Base-by-base conservation (phyloP, 2,888 invertebrate genomes). In the Philereme transversata region DNA sequence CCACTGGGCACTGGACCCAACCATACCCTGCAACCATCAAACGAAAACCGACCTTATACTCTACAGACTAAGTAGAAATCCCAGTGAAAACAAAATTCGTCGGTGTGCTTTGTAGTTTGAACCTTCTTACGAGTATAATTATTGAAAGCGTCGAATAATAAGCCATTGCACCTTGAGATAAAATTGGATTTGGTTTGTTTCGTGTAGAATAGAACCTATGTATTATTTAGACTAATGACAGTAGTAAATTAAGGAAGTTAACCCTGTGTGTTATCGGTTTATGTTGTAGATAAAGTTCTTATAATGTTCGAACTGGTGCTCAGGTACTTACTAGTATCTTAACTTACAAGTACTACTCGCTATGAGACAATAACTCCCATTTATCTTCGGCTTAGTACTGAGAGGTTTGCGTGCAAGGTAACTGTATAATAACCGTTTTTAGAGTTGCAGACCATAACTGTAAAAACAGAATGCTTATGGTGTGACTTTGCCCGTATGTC, bases 171-270 rank as follows among this genome's bases (percentile, higher is more conserved):
- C 4, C 3, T 46, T 1, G 34, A 0, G 9, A 47, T 43, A 63
- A 47, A 46, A 62, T 36, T 50, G 11, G 8, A 1, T 61, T 67
- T 61, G n/a, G 4, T 43, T 35, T 51, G 41, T 36, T 35, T 9
- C 0, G 6, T 5, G 41, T 44, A 46, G 5, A 60, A 48, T 58
- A 50, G 60, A 55, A 67, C 58, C 51, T 61, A 54, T 65, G 65
- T 71, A 71, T 69, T 69, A 73, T 74, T 74, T 71, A 69, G 69
- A 71, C 67, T 75, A 77, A 76, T 78, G 75, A 78, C 70, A 57
- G 65, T 58, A 76, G 70, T 77, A 78, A 77, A 76, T 78, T 78
- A 78, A 71, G 68, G 69, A 74, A 75, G 69, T 75, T 72, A 69
- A 68, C 65, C 68, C 63, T 65, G 69, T 67, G 71, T 68, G 67